Evolutionary conservation across 2,888 invertebrate genomes (phyloP).

Genomic region (Spilosoma lubricipeda): DNA sequence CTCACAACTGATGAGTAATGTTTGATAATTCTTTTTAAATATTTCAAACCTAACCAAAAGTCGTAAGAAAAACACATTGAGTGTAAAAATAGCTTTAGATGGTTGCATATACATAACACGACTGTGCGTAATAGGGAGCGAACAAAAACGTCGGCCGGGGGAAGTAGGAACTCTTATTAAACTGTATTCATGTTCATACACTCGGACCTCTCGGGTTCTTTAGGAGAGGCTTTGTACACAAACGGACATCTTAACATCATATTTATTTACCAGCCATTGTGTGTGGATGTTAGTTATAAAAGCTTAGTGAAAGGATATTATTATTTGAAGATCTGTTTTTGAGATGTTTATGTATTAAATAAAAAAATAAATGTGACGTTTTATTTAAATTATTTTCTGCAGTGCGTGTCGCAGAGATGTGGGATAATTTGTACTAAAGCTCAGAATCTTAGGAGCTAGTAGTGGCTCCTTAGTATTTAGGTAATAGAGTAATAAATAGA

Average conservation of each 20-base stretch:
- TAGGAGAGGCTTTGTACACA: not conserved
- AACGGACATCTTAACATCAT: not conserved
- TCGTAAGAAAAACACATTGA: too few relatives aligned
- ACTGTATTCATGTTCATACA: slow-evolving; percentile 33
- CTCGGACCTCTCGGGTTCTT: not conserved
- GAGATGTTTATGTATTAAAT: not conserved
- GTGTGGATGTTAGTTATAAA: not conserved
- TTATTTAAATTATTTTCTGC: not conserved
- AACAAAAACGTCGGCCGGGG: slow-evolving; percentile 21
- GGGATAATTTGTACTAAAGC: not conserved
- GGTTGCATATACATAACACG: not conserved
- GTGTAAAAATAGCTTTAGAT: not conserved
- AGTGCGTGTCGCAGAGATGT: not conserved
- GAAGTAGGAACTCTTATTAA: slow-evolving; percentile 29
- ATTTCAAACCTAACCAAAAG: not conserved
- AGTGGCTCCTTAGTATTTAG: too few relatives aligned
- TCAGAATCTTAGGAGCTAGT: too few relatives aligned
- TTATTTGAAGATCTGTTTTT: not conserved
- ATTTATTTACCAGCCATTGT: slow-evolving; percentile 1
- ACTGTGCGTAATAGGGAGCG: not conserved
- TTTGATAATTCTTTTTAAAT: not conserved
- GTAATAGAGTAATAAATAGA: too few relatives aligned
- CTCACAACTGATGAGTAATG: not conserved
- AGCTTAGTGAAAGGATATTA: not conserved
- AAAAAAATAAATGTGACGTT: not conserved